These are phyloP conservation scores for Acanthosepion pharaonis DNA, from an alignment of 2,888 invertebrate species.

Conservation along the genomic window DNA sequence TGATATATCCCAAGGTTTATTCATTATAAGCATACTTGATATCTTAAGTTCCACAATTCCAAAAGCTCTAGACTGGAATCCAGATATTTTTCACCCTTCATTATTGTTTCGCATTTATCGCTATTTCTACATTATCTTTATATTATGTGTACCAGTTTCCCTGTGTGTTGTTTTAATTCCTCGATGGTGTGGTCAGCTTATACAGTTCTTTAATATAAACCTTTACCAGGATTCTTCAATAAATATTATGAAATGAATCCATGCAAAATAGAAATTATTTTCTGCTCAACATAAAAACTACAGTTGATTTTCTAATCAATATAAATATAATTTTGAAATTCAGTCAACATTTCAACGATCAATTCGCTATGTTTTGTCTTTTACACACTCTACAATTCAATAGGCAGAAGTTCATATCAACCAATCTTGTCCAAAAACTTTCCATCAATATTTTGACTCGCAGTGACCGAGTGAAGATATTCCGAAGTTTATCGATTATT, in stretches of 20 bases:
- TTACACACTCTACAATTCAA: background rate
- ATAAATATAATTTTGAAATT: background rate
- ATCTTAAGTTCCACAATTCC: too few species aligned
- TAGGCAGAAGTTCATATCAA: background rate
- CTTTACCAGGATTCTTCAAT: too few species aligned
- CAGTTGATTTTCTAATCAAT: background rate
- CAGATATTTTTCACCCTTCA: too few species aligned
- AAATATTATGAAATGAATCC: too few species aligned
- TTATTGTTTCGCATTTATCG: background rate
- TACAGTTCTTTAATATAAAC: too few species aligned
- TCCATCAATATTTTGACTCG: background rate
- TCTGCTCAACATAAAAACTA: background rate
- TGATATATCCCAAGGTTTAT: too few species aligned
- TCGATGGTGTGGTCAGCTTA: too few species aligned
- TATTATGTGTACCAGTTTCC: background rate
- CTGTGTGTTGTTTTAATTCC: background rate
- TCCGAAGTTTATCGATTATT: slow-evolving; percentile 1
- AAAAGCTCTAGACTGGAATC: too few species aligned
- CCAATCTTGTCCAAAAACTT: background rate
- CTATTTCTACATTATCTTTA: background rate
- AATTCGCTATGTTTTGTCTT: background rate
- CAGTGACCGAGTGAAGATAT: background rate
- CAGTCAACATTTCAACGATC: background rate
- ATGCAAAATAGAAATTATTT: background rate
- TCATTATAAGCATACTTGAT: too few species aligned